Percentiles rank a stretch among this genome's conserved stretches.
Evolutionary conservation across 2,888 invertebrate species (phyloP).

Genomic region (Piscicola geometra): DNA sequence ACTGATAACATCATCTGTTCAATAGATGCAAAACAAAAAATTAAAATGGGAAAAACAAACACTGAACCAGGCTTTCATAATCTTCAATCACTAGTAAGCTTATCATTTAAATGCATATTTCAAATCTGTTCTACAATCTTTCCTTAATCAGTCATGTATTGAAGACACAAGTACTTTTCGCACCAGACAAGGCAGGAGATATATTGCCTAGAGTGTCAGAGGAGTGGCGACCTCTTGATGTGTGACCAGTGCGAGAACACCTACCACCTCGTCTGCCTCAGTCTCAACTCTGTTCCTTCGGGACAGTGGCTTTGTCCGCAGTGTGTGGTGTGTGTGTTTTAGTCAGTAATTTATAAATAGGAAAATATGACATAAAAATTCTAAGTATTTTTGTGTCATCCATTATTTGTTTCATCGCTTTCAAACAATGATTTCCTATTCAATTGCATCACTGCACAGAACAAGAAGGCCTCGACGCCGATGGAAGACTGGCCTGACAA

Average conservation of each 20-base stretch:
- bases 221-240: slow-evolving; percentile 47
- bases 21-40: neutral
- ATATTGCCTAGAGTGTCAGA: slow-evolving; percentile 47
- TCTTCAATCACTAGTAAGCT: neutral
- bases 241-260: slow-evolving; percentile 48
- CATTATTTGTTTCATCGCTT: neutral
- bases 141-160: too few relatives aligned
- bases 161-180: too few relatives aligned
- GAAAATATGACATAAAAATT: neutral
- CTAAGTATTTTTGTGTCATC: neutral
- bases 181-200: slow-evolving; percentile 44
- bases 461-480: neutral
- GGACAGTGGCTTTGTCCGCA: slow-evolving; percentile 51
- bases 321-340: slow-evolving; percentile 47
- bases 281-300: slow-evolving; percentile 45
- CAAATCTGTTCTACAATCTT: too few relatives aligned
- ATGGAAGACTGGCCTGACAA: slow-evolving; percentile 24
- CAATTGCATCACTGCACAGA: neutral
- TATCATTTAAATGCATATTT: neutral
- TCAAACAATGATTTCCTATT: neutral
- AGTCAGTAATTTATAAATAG: neutral
- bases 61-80: too few relatives aligned
- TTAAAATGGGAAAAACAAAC: neutral
- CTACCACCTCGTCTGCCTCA: slow-evolving; percentile 48
- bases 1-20: too few relatives aligned